A percentile compares a stretch with the other conserved stretches of the same genome.
These are phyloP conservation scores for Willisornis vidua DNA, from an alignment of 2,113 vertebrate species.

Conservation along the genomic window DNA sequence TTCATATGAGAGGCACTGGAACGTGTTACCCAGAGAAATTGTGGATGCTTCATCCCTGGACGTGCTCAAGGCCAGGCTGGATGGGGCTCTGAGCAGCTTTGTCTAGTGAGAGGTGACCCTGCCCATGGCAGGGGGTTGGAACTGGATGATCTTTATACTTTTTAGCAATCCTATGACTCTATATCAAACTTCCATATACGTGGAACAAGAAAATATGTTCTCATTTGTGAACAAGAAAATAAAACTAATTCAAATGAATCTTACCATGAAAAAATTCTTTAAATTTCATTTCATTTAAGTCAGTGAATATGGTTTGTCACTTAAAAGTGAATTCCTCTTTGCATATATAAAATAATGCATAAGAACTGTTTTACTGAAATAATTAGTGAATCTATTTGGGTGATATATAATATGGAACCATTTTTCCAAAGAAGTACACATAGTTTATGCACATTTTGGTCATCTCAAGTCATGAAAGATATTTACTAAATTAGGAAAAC, in stretches of 20 bases:
- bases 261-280: background rate
- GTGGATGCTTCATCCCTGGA: background rate
- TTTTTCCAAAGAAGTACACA: background rate
- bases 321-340: background rate
- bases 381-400: background rate
- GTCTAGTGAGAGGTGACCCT: background rate
- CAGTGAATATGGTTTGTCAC: background rate
- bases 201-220: background rate
- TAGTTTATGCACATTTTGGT: background rate
- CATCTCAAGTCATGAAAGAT: background rate
- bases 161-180: background rate
- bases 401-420: background rate
- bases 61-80: background rate
- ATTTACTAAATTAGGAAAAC: background rate
- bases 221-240: background rate
- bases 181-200: background rate
- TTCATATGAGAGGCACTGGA: background rate
- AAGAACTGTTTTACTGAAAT: background rate
- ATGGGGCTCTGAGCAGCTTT: background rate
- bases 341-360: background rate
- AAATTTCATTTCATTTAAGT: background rate
- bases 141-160: fast-evolving
- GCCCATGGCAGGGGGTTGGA: background rate
- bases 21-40: background rate
- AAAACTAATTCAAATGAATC: background rate